Base-by-base conservation (phyloP, 30 jellyfish, hydroid and myxozoan species). In the Aurelia aurita complex sp. Pacific region DNA sequence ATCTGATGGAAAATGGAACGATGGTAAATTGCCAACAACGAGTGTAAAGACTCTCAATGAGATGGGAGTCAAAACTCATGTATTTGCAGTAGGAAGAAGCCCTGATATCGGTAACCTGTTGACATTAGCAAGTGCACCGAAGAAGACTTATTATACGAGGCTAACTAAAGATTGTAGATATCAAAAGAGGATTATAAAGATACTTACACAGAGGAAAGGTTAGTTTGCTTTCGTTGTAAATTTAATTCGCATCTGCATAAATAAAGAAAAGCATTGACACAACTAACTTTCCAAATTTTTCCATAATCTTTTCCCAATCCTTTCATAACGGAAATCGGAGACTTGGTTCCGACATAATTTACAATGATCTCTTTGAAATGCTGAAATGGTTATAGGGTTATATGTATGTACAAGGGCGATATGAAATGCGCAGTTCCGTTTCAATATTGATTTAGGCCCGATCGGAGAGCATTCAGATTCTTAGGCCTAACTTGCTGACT, bases 1-100 rank as follows among this genome's bases (percentile, higher is more conserved):
- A 76, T 70, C 92, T 53, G 92, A 83, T 61, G 92, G 92, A 19
- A 83, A 83, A 40, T 83, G 77, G 80, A 83, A 72, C 79, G 62
- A 70, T 15, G 85, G 92, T 34, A 70, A 29, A 34, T 17, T 16
- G 40, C 92, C 80, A 10, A 13, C 9, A 46, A 50, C 50, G 15
- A n/a, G 68, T 32, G 46, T 83, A 13, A 61, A 52, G 5, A 61
- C 65, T 6, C 69, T 83, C 11, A 18, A 42, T 38, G 19, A 33
- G 62, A 17, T 57, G 15, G 80, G 85, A 13, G 76, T 83, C 23
- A 71, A 83, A 60, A 59, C 73, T 5, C 61, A 5, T 12, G 85
- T 29, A 2, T 72, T 83, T 42, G 92, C 66, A 13, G 67, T 83
- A 10, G 90, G 90, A 51, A 68, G 53, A 68, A 53, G 15, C 12